These are phyloP conservation scores for Eira barbara DNA, from an alignment of 2,113 vertebrate species.

Conservation along the genomic window DNA sequence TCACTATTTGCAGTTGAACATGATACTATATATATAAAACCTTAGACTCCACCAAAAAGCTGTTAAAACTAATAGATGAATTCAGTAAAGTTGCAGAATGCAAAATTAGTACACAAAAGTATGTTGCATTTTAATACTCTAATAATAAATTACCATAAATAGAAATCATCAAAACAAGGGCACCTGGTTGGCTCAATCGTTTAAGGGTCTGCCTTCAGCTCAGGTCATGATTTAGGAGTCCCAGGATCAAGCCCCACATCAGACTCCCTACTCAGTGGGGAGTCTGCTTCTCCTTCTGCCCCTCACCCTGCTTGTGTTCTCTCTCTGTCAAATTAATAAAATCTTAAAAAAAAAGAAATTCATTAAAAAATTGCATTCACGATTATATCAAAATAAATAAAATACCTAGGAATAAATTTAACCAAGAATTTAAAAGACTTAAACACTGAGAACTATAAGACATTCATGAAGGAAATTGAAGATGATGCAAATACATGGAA, in stretches of 20 bases:
- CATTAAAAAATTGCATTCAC: neutral
- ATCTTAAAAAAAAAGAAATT: neutral
- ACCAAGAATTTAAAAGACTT: neutral
- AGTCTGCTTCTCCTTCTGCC: neutral
- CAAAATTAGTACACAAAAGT: neutral
- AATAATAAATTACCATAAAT: neutral
- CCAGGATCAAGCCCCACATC: neutral
- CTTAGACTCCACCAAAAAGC: neutral
- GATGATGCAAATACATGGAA: neutral
- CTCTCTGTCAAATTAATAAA: no score
- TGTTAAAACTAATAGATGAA: neutral
- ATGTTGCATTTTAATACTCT: neutral
- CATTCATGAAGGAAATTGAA: neutral
- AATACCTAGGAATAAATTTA: neutral
- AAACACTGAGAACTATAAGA: neutral
- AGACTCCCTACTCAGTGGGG: neutral
- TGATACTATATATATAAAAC: neutral
- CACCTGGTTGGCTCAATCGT: neutral
- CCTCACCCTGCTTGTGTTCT: no score
- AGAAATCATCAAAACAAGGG: neutral
- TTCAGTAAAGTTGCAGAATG: neutral
- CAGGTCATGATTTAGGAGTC: neutral
- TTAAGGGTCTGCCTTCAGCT: neutral
- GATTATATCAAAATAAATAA: neutral
- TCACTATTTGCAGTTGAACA: neutral